Percentiles rank a stretch among this genome's conserved stretches.
These are phyloP conservation scores for Gortyna flavago DNA, from an alignment of 2,888 invertebrate genomes.

Conservation along the genomic window DNA sequence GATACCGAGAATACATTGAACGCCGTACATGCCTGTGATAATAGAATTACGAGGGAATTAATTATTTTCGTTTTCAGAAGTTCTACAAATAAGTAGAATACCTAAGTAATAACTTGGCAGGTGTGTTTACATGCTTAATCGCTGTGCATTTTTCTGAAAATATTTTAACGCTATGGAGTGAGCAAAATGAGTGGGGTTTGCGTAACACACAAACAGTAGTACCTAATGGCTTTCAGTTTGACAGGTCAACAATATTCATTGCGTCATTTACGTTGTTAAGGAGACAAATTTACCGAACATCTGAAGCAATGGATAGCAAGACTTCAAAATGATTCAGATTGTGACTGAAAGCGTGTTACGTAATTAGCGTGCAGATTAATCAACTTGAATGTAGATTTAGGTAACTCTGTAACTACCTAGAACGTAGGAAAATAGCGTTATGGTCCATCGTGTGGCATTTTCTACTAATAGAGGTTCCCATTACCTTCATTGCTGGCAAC, in stretches of 20 bases:
- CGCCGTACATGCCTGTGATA: constrained; percentile 16
- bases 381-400: neutral
- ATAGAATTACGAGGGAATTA: constrained; percentile 25
- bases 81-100: neutral
- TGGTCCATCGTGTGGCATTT: constrained; percentile 2
- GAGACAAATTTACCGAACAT: neutral
- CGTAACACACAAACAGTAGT: neutral
- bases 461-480: constrained; percentile 17
- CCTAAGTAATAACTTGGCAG: neutral
- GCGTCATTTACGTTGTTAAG: neutral
- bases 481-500: constrained; percentile 27
- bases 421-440: constrained; percentile 3
- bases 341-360: neutral
- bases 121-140: neutral
- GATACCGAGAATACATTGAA: too few species aligned
- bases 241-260: neutral
- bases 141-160: neutral
- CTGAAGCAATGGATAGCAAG: neutral
- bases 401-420: neutral
- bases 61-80: neutral
- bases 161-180: neutral
- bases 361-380: neutral
- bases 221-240: neutral
- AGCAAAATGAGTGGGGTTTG: neutral
- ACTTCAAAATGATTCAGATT: neutral